Evolutionary conservation across 2,113 vertebrate species (phyloP), one percentile per base, ranked within the genome.

Genomic region (Albula goreensis): DNA sequence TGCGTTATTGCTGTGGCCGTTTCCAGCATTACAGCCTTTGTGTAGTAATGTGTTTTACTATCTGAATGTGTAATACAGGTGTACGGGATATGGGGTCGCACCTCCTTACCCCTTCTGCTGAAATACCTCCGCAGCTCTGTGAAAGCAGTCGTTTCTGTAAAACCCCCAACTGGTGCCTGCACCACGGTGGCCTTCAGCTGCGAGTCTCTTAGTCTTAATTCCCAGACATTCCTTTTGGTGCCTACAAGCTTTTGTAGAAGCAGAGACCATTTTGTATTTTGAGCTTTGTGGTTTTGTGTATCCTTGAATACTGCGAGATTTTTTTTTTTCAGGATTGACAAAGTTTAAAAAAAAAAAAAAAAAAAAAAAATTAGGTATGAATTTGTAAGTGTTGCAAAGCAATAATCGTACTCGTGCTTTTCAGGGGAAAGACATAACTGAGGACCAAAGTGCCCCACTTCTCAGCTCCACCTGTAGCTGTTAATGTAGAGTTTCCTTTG

Each of bases 381-480:
- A 56, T 60, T 83, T 83, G 52, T 5, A 60, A 12, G 6, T 31
- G 8, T 57, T 83, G 56, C 48, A 70, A 83, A 83, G 60, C 82
- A 66, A 83, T 70, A 83, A 50, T 83, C 13, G 13, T 60, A 31
- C 70, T 31, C 4, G 66, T 57, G 17, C 51, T 25, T 50, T 83
- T 83, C 82, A 83, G 82, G 57, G 82, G 56, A 66, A 63, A 66
- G 25, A 66, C n/a, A 63, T 93, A 92, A 92, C 90, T 89, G 31
- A 91, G 94, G 92, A 94, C 94, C 93, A 94, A 94, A 94, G 94
- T 92, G 15, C 31, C 78, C n/a, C 49, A 90, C 90, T 88, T 90
- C 90, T 41, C 31, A 41, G 31, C 87, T 84, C 86, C 86, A 86
- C 86, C 81, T 89, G 85, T 89, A 88, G 86, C 91, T 91, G 88